phyloP scores from a whole-genome alignment of 2,113 vertebrate species.

The Mirounga angustirostris region DNA sequence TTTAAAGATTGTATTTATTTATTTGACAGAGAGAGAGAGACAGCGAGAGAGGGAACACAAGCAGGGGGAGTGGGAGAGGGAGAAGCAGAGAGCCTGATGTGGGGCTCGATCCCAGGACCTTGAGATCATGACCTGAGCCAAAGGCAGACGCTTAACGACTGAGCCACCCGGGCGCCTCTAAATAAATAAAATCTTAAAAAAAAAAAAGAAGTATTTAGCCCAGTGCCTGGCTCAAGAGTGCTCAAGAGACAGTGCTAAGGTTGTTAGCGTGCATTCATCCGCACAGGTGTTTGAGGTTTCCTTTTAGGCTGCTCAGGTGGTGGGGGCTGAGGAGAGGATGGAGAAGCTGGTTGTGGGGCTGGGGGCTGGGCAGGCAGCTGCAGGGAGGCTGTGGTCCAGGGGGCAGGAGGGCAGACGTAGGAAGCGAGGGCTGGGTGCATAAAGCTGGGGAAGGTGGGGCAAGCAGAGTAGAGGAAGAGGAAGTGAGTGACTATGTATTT shows the following conservation, averaged over 20 bases:
- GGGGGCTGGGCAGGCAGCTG: background rate
- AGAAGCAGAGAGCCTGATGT: too few species aligned
- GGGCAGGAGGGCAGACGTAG: background rate
- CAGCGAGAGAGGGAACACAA: too few species aligned
- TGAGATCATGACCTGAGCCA: too few species aligned
- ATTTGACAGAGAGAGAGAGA: too few species aligned
- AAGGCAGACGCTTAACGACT: too few species aligned
- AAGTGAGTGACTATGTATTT: slow-evolving; percentile 66
- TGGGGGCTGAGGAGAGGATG: background rate
- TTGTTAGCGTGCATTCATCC: slow-evolving; percentile 2
- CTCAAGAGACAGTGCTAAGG: background rate
- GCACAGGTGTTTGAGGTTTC: slow-evolving; percentile 29
- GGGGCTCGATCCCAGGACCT: too few species aligned
- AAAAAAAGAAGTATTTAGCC: background rate
- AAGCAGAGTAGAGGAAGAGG: background rate
- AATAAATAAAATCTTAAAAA: background rate
- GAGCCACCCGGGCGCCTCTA: too few species aligned
- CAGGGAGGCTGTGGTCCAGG: background rate
- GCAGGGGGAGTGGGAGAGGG: too few species aligned
- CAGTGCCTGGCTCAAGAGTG: background rate
- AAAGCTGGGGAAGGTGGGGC: background rate
- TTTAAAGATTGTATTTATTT: too few species aligned
- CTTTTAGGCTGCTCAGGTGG: slow-evolving; percentile 16
- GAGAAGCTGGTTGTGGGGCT: background rate
- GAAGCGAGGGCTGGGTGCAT: background rate